Evolutionary conservation across 53 echinoderm and acorn worm species (phyloP), one percentile per base, ranked within the genome.

Genomic region (Echinometra lucunter): DNA sequence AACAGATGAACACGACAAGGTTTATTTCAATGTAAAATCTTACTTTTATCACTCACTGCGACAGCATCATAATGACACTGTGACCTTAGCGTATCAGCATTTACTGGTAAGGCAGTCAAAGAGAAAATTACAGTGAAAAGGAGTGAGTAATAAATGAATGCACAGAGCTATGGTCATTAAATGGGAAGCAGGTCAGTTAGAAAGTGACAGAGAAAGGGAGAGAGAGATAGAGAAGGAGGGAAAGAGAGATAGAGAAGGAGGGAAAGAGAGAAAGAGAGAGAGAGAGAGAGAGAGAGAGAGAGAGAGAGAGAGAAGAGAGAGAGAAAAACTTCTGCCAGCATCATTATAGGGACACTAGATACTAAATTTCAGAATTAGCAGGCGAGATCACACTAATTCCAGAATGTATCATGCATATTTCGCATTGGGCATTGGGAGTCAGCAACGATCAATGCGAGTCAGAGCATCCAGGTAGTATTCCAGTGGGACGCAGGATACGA

Each of bases 401-500:
- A 78, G 27, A 42, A 81, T 81, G 23, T 23, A 42, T 21, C 49
- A 2, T 49, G 49, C 28, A 49, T n/a, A 85, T 49, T 45, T 28
- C 30, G 85, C n/a, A 85, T 45, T 85, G 11, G 47, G 28, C 85
- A 4, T 53, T 6, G 27, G n/a, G 40, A 85, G 49, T 53, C 85
- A 85, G 21, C 85, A 49, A 42, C 89, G 58, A 89, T 89, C 89
- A 37, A 89, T 89, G 60, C 89, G 13, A 85, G 85, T 85, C 49
- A 85, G 49, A 85, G 85, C 85, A 89, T 89, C 63, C 23, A 19
- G 37, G 60, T 47, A 89, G 60, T 60, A 60, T 58, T 60, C 89
- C 89, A 85, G 4, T 16, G 89, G 89, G 58, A 89, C 89, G 49
- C 89, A 35, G 60, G 60, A 58, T 58, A 89, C 23, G 17, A 18